Base-by-base conservation (phyloP, 1,140 invertebrate genomes). In the Zaprionus gabonicus region DNA sequence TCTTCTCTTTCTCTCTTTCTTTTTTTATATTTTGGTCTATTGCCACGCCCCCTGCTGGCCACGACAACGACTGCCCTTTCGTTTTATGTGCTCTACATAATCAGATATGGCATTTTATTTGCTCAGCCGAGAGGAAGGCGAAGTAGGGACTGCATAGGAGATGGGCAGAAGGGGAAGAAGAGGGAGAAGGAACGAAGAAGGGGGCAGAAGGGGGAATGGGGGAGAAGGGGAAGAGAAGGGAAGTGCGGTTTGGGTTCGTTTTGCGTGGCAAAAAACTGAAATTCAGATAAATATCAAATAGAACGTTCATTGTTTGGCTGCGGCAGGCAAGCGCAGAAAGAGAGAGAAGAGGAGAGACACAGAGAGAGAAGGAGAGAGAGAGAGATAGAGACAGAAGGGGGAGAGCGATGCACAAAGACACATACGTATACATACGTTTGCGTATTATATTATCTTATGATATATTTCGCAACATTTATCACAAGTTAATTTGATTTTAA, bases 401-500 rank as follows among this genome's bases (percentile, higher is more conserved):
- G 46, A 44, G 2, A 53, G 17, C 31, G 12, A 27, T 4, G 56
- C 4, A 60, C 23, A 49, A 38, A 25, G 51, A 63, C 10, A 25
- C 44, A 31, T 20, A 41, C 17, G 65, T 28, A 64, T 73, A 58
- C 58, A 62, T 38, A 28, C 49, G 34, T 62, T 60, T 62, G 27
- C 58, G 27, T 58, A 41, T 57, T 23, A 34, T 44, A 41, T 57
- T 81, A 69, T 81, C 80, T 87, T 87, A 88, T 87, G 81, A 84
- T 84, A 88, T 78, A 88, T 88, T 88, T 88, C 67, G 84, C 81
- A 76, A 85, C 85, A 90, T 90, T 90, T 90, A 90, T 90, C 85
- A 90, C 85, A 90, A 90, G 85, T 90, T 90, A 90, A 90, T 90
- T 90, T 90, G 85, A 90, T 90, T 90, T 90, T 90, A 90, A 90